phyloP scores from a whole-genome alignment of 2,888 invertebrate species.

The Napeogenes inachia region DNA sequence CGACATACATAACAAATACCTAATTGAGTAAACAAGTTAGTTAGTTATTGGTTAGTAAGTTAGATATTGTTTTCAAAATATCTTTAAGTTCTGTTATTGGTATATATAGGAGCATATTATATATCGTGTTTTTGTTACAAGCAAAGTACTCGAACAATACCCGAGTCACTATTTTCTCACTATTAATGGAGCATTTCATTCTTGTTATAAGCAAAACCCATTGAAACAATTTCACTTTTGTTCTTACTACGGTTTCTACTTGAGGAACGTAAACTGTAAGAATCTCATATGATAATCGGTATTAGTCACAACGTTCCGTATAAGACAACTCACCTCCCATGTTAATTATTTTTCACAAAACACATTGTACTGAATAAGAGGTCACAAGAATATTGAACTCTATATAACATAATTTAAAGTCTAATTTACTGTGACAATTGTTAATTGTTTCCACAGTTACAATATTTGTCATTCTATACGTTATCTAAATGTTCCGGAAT shows the following conservation, averaged over 20 bases:
- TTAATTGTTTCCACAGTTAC: constrained; percentile 16
- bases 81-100: too few relatives aligned
- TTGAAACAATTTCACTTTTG: constrained; percentile 22
- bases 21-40: too few relatives aligned
- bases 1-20: too few relatives aligned
- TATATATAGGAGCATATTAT: too few relatives aligned
- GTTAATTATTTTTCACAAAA: constrained; percentile 17
- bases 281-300: not conserved
- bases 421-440: not conserved
- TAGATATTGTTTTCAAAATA: too few relatives aligned
- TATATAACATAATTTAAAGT: constrained; percentile 1
- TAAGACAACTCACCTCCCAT: constrained; percentile 20
- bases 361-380: constrained; percentile 4
- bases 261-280: not conserved
- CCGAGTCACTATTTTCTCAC: constrained; percentile 11
- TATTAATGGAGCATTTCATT: not conserved
- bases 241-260: constrained; percentile 5
- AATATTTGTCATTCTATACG: constrained; percentile 17
- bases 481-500: constrained; percentile 21
- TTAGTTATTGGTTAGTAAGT: too few relatives aligned
- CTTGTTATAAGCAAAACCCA: constrained; percentile 2
- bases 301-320: not conserved
- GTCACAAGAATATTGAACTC: not conserved
- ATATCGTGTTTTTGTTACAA: too few relatives aligned
- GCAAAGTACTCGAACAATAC: too few relatives aligned